These are phyloP conservation scores for Rhodinocichla rosea DNA, from an alignment of 2,113 vertebrate species.

Conservation along the genomic window DNA sequence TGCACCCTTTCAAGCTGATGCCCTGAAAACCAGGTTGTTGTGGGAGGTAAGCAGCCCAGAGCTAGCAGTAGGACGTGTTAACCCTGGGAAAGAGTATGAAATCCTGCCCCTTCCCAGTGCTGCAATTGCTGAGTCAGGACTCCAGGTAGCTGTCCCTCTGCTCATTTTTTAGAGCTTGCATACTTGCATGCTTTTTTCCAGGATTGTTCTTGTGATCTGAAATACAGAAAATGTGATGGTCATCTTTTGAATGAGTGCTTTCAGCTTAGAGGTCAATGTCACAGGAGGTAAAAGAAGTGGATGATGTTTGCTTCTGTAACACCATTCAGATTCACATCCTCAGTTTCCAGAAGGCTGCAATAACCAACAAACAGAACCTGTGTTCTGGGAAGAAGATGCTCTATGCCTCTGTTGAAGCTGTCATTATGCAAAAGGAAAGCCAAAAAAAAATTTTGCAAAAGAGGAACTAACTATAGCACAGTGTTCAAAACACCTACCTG, in stretches of 20 bases:
- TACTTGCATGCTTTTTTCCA: background rate
- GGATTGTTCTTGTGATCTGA: background rate
- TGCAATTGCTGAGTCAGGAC: background rate
- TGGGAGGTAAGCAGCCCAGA: background rate
- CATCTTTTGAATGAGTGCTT: background rate
- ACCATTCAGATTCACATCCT: background rate
- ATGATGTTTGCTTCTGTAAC: background rate
- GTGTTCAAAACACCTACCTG: background rate
- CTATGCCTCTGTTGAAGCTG: background rate
- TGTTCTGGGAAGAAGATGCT: background rate
- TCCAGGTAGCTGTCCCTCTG: background rate
- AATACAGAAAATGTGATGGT: background rate
- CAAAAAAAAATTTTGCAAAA: background rate
- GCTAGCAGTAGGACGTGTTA: background rate
- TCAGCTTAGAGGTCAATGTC: background rate
- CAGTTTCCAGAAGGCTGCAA: background rate
- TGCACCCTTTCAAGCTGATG: background rate
- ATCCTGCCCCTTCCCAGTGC: background rate
- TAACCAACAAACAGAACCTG: background rate
- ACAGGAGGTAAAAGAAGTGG: background rate
- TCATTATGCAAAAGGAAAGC: background rate
- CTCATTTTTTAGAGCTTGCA: background rate
- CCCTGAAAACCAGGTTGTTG: background rate
- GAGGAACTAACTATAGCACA: background rate
- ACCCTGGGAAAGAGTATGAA: background rate